A percentile compares a stretch with the other conserved stretches of the same genome.
Conservation (phyloP, 2,888 invertebrate genomes). For the Andrena hattorfiana region DNA sequence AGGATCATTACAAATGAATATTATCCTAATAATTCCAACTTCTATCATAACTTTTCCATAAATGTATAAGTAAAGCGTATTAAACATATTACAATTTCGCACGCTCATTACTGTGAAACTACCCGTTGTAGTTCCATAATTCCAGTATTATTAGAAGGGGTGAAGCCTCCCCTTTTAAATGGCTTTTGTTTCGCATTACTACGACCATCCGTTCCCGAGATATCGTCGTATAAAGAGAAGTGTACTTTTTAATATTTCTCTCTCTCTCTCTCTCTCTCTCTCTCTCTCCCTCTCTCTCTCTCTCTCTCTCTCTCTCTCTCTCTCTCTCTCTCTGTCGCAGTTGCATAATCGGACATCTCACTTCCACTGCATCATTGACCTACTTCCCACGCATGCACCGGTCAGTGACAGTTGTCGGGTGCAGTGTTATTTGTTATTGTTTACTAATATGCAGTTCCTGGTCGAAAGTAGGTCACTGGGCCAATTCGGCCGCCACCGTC, state of each 20-base stretch:
- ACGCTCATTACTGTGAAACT: not conserved
- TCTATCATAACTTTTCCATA: no score
- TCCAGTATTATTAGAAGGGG: not conserved
- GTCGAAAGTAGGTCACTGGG: conserved; percentile 26
- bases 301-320: not conserved
- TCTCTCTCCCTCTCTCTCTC: not conserved
- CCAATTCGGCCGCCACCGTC: not conserved
- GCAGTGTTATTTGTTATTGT: conserved; percentile 10
- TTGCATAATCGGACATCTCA: not conserved
- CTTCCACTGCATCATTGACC: not conserved
- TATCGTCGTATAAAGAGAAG: not conserved
- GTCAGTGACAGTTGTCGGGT: conserved; percentile 24
- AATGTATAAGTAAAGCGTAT: no score
- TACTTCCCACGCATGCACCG: conserved; percentile 3
- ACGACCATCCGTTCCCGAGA: not conserved
- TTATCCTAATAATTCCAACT: no score
- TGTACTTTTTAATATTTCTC: conserved; percentile 23
- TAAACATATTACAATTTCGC: not conserved
- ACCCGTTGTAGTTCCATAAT: no score
- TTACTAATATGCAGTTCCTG: conserved; percentile 11
- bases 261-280: not conserved
- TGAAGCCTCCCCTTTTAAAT: not conserved
- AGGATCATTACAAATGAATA: no score
- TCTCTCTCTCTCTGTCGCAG: not conserved
- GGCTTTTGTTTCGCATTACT: not conserved